Evolutionary conservation across 2,113 vertebrate species (phyloP).

Genomic region (Erythrolamprus reginae): DNA sequence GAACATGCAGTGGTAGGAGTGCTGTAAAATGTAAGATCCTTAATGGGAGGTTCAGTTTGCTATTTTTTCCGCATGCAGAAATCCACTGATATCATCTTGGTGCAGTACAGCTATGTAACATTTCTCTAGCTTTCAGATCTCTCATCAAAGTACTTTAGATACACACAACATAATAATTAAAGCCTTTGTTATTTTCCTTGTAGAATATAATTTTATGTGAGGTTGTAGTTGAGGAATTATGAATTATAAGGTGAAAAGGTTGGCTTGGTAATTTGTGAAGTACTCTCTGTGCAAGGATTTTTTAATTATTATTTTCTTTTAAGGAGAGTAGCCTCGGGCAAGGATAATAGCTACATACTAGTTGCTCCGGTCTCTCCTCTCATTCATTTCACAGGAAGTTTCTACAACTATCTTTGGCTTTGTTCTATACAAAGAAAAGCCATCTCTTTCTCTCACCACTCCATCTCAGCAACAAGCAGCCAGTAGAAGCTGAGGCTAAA

Average conservation of each 20-base stretch:
- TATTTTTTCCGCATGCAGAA: not conserved
- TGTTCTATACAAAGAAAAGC: not conserved
- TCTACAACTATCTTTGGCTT: not conserved
- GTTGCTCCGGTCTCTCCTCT: not conserved
- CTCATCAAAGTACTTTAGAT: not conserved
- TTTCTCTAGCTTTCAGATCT: not conserved
- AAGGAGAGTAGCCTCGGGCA: not conserved
- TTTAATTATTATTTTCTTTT: not conserved
- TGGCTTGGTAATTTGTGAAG: not conserved
- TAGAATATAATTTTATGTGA: conserved; percentile 5
- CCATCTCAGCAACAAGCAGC: rapidly evolving
- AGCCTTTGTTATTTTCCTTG: not conserved
- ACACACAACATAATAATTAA: not conserved
- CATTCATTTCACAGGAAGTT: not conserved
- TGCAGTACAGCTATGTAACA: not conserved
- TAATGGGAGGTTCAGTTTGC: not conserved
- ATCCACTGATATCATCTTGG: not conserved
- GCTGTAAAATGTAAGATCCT: not conserved
- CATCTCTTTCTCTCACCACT: not conserved
- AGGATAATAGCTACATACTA: not conserved
- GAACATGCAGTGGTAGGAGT: not conserved
- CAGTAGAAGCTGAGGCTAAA: not conserved
- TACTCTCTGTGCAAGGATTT: not conserved
- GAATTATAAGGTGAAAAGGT: conserved; percentile 9
- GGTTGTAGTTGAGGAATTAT: not conserved